Conservation (phyloP, 2,888 invertebrate species). For the Dichetophora obliterata region DNA sequence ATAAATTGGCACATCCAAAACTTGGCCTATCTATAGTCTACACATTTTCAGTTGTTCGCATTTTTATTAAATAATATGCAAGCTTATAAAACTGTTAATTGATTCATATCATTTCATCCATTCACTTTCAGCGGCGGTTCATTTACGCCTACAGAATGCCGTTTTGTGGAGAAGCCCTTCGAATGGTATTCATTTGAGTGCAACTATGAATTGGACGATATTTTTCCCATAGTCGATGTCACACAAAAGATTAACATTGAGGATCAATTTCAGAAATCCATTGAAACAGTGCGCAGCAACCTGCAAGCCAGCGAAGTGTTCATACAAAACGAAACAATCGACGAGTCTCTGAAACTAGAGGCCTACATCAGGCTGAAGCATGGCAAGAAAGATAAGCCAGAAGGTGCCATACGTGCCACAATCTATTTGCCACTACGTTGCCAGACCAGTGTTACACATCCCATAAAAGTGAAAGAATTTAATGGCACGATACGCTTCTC, state of each 20-base stretch:
- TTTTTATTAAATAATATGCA: not conserved
- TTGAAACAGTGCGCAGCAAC: conserved; percentile 57
- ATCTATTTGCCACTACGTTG: conserved; percentile 81
- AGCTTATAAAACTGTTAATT: not conserved
- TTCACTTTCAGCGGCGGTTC: conserved; percentile 70
- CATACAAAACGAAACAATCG: conserved; percentile 80
- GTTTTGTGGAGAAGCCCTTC: conserved; percentile 77
- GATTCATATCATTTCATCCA: not conserved
- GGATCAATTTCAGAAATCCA: conserved; percentile 63
- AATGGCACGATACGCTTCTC: conserved; percentile 64
- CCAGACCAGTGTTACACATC: conserved; percentile 51
- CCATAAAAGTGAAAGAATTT: conserved; percentile 59
- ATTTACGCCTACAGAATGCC: conserved; percentile 81
- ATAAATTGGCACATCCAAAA: not conserved
- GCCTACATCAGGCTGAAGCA: conserved; percentile 73
- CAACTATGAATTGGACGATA: conserved; percentile 81
- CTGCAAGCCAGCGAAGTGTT: conserved; percentile 77
- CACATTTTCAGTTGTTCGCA: not conserved
- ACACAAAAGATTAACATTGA: conserved; percentile 69
- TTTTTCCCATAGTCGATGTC: conserved; percentile 78
- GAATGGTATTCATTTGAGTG: conserved; percentile 85
- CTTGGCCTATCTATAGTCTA: not conserved
- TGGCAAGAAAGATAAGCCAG: conserved; percentile 54
- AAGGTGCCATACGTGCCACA: conserved; percentile 69
- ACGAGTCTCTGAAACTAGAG: conserved; percentile 76